phyloP scores from a whole-genome alignment of 2,113 vertebrate genomes.

The Electrona antarctica region DNA sequence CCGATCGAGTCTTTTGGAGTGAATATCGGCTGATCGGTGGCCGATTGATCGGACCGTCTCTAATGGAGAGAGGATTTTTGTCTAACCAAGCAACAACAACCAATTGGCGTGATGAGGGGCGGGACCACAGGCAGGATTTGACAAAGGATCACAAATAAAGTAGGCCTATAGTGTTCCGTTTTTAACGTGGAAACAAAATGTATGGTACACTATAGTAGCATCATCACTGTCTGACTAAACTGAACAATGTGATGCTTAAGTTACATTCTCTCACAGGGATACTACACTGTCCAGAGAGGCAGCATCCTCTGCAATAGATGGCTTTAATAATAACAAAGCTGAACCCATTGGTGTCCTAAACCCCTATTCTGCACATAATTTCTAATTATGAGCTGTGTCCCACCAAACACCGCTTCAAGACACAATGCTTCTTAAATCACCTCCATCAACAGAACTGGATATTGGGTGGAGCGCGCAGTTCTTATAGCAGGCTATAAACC shows the following conservation, averaged over 20 bases:
- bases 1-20: too few species aligned
- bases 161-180: too few species aligned
- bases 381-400: slow-evolving; percentile 55
- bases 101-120: too few species aligned
- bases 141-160: too few species aligned
- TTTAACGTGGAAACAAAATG: too few species aligned
- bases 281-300: slow-evolving; percentile 34
- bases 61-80: too few species aligned
- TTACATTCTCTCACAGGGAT: slow-evolving; percentile 43
- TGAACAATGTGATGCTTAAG: slow-evolving; percentile 17
- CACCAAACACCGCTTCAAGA: slow-evolving; percentile 35
- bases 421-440: slow-evolving; percentile 33
- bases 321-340: slow-evolving; percentile 68
- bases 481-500: slow-evolving; percentile 4
- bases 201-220: too few species aligned
- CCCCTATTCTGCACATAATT: slow-evolving; percentile 49
- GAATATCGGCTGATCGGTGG: too few species aligned
- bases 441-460: slow-evolving; percentile 49
- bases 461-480: slow-evolving; percentile 14
- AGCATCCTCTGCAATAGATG: slow-evolving; percentile 52
- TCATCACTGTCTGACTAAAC: slow-evolving; percentile 22
- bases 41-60: too few species aligned
- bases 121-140: too few species aligned
- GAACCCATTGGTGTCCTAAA: slow-evolving; percentile 32
- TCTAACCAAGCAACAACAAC: too few species aligned